Evolutionary conservation across 2,113 vertebrate species (phyloP).

Genomic region (Campylomormyrus tamandua): DNA sequence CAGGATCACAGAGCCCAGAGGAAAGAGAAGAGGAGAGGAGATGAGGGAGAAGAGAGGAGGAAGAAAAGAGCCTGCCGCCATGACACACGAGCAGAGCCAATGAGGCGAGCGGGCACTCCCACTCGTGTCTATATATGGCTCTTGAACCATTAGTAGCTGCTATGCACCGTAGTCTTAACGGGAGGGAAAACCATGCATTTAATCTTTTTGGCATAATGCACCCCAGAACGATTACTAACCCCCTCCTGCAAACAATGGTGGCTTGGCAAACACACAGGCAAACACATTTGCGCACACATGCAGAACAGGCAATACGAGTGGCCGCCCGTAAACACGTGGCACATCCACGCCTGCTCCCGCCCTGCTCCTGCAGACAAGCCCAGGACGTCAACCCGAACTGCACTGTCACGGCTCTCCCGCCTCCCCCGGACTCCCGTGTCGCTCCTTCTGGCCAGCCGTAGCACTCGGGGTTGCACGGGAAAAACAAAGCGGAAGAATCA

Average conservation of each 20-base stretch:
- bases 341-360: background rate
- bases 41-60: background rate
- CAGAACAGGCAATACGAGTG: background rate
- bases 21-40: background rate
- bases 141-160: constrained; percentile 31
- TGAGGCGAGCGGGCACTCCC: constrained; percentile 12
- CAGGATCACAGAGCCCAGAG: constrained; percentile 14
- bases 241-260: background rate
- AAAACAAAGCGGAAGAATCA: background rate
- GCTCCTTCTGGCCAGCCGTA: background rate
- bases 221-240: background rate
- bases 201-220: constrained; percentile 27
- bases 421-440: background rate
- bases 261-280: background rate
- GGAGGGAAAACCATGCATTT: constrained; percentile 28
- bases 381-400: background rate
- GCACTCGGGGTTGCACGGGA: background rate
- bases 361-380: background rate
- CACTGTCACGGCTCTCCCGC: background rate
- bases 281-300: background rate
- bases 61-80: background rate
- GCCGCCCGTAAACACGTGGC: background rate
- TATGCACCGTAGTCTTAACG: constrained; percentile 29
- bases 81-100: constrained; percentile 25
- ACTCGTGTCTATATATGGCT: constrained; percentile 20